Percentiles rank a stretch among this genome's conserved stretches.
Conservation (phyloP, 2,888 invertebrate species). For the Drosophila fulvimacula region DNA sequence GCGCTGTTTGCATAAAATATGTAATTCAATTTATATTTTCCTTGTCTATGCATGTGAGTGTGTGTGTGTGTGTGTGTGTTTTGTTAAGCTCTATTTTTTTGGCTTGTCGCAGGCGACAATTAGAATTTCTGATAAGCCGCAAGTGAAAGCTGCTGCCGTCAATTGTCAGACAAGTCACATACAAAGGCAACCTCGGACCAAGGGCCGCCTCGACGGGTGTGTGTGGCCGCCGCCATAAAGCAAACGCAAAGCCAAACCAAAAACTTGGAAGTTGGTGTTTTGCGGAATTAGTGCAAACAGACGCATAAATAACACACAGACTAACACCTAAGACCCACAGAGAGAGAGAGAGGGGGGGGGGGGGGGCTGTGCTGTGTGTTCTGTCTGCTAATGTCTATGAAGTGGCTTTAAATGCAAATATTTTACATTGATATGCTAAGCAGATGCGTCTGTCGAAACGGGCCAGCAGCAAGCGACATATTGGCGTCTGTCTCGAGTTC, state of each 20-base stretch:
- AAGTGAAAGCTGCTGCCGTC: constrained; percentile 65
- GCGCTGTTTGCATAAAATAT: constrained; percentile 73
- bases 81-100: constrained; percentile 31
- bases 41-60: constrained; percentile 12
- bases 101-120: constrained; percentile 65
- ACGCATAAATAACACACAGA: constrained; percentile 74
- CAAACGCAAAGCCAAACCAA: constrained; percentile 50
- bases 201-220: constrained; percentile 11
- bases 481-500: constrained; percentile 33
- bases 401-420: constrained; percentile 70
- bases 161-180: constrained; percentile 40
- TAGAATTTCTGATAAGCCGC: constrained; percentile 78
- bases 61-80: constrained; percentile 4
- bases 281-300: constrained; percentile 76
- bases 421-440: constrained; percentile 68
- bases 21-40: constrained; percentile 78
- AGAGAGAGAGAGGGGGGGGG: not conserved
- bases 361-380: not conserved
- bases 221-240: constrained; percentile 47
- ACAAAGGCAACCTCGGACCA: not conserved
- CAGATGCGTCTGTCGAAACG: constrained; percentile 70
- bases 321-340: constrained; percentile 67
- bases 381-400: constrained; percentile 67
- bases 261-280: constrained; percentile 35
- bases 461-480: constrained; percentile 1